Base-by-base conservation (phyloP, 35 echinoderm and acorn worm genomes). In the Apostichopus parvimensis region DNA sequence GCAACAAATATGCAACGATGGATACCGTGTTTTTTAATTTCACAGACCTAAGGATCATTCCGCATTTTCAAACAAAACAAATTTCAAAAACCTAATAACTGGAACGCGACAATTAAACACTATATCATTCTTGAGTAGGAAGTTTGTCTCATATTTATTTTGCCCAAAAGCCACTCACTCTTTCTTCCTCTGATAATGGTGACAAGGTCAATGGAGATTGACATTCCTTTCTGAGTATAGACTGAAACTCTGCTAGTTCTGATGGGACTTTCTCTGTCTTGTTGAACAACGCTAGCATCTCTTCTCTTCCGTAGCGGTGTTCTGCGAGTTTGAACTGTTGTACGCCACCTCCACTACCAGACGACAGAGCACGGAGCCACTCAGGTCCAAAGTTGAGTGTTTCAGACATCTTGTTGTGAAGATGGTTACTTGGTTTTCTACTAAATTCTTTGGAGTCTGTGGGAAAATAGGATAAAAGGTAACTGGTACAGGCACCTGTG, bases 361-460 rank as follows among this genome's bases (percentile, higher is more conserved):
- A 64, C 26, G 97, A 99, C 76, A 99, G 92, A 62, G 95, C 95
- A 79, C 97, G 87, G 17, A 99, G 93, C 95, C 97, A 99, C 78
- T 99, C 93, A 28, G 97, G 97, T 87, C 97, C 97, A 87, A 99
- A 99, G 88, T 94, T 99, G 79, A 99, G 86, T 23, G 94, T 96
- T 87, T 99, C 97, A 91, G 97, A 93, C 96, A 98, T 98, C n/a
- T 75, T 93, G 91, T 17, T 95, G 53, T 75, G 71, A 68, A 45
- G 34, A 61, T 75, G 71, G 17, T 78, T 78, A 17, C 20, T 78
- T 61, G 58, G 58, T 9, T 61, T 61, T 61, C 58, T 75, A 75
- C 71, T 54, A 25, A 25, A 82, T 82, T 22, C 1, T 11, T 61
- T 45, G 34, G 58, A 61, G 58, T 61, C 58, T 61, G 12, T 9